Evolutionary conservation across 2,888 invertebrate species (phyloP).

Genomic region (Osedax fenrisi): DNA sequence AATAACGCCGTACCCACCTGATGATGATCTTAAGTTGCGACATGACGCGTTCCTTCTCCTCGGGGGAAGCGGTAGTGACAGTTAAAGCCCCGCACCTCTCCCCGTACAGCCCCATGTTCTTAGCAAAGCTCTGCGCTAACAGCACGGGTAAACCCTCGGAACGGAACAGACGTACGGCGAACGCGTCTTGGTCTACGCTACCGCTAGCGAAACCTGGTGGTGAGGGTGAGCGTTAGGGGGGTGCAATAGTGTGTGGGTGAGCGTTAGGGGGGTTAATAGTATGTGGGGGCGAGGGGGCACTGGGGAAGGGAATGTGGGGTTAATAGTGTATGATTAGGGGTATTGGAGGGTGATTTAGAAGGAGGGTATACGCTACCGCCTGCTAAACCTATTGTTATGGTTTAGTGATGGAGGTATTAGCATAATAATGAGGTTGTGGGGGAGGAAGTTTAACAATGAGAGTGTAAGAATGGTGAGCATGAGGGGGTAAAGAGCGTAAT

Average conservation of each 20-base stretch:
- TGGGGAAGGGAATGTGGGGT: neutral
- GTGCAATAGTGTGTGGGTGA: too few relatives aligned
- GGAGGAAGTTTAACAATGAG: too few relatives aligned
- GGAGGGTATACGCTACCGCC: too few relatives aligned
- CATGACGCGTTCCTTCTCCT: conserved; percentile 66
- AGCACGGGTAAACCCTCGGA: conserved; percentile 75
- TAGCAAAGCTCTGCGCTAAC: conserved; percentile 85
- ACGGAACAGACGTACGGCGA: conserved; percentile 73
- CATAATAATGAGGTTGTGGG: too few relatives aligned
- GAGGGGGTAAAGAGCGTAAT: too few relatives aligned
- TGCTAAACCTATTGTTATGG: too few relatives aligned
- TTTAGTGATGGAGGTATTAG: too few relatives aligned
- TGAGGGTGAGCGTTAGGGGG: neutral
- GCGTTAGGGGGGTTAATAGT: neutral
- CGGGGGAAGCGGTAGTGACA: conserved; percentile 62
- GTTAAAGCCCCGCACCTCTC: conserved; percentile 86
- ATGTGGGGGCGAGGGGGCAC: neutral
- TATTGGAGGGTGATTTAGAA: neutral
- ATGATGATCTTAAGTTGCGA: conserved; percentile 90
- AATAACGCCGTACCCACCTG: conserved; percentile 27
- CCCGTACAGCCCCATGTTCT: conserved; percentile 84
- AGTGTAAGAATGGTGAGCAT: too few relatives aligned
- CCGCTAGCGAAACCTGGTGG: conserved; percentile 54
- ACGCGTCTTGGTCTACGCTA: conserved; percentile 71
- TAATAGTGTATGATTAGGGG: neutral